Evolutionary conservation across 1,140 invertebrate species (phyloP), one percentile per base, ranked within the genome.

Genomic region (Melitaea cinxia): DNA sequence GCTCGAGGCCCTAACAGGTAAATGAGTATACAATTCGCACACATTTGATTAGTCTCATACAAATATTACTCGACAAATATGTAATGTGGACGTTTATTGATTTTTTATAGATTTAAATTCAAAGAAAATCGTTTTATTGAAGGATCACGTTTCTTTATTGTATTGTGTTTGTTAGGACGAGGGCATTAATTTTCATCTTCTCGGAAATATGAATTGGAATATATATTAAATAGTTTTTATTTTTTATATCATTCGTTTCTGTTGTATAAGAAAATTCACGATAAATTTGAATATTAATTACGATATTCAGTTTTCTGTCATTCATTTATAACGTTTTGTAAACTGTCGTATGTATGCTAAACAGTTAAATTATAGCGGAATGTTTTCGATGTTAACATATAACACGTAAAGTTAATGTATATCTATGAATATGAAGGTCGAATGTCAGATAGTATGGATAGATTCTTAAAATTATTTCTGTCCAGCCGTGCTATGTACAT

Each of bases 1-100:
- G 75, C 33, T 57, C 42, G 49, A 47, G 57, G 57, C 64, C 67
- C 65, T 64, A 81, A 73, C 59, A 83, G 81, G 80, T 83, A 83
- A 81, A 81, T 68, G 55, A 66, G 67, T 73, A 59, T 71, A 60
- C 49, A 63, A 73, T 66, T n/a, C n/a, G 57, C 24, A 49, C 21
- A 64, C 53, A 60, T 45, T 69, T 45, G 52, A 70, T 56, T 59
- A 72, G 57, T 49, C 59, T 54, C 69, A 55, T 49, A 82, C 80
- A 76, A 78, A 61, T 66, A 57, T 85, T 78, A 78, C 52, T 83
- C 80, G 82, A 58, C 59, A 9, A 42, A 17, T 14, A 63, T 64
- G 26, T 53, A 68, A 50, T 1, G 52, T 58, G 54, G 0, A 6
- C 10, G 5, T 7, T 42, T 39, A 4, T 42, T 42, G 14, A 42